These are phyloP conservation scores for Chironomus tentans DNA, from an alignment of 2,888 invertebrate species.

Conservation along the genomic window DNA sequence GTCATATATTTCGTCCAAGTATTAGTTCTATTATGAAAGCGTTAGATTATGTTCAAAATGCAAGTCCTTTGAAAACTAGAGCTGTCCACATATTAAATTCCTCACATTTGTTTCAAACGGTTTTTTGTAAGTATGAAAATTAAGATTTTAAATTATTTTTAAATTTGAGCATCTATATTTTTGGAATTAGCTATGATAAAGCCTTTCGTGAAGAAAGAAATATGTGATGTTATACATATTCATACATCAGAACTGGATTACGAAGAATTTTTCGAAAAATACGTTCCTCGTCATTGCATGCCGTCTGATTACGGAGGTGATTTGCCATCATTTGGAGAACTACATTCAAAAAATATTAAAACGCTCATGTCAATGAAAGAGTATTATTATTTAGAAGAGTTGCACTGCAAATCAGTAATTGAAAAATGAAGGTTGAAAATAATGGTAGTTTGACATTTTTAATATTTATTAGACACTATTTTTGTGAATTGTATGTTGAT, in stretches of 20 bases:
- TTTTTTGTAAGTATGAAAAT: background rate
- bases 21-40: background rate
- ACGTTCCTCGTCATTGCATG: background rate
- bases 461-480: too few species aligned
- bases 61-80: background rate
- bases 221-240: background rate
- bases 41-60: background rate
- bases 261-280: background rate
- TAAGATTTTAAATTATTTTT: too few species aligned
- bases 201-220: background rate
- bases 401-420: background rate
- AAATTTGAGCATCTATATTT: too few species aligned
- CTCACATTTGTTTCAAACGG: background rate
- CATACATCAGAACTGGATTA: background rate
- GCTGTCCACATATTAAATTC: background rate
- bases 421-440: too few species aligned
- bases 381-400: background rate
- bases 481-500: too few species aligned
- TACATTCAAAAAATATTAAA: background rate
- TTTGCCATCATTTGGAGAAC: background rate
- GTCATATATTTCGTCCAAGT: background rate
- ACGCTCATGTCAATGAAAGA: background rate
- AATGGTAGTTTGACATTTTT: too few species aligned
- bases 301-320: background rate
- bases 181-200: background rate